A percentile compares a stretch with the other conserved stretches of the same genome.
phyloP scores from a whole-genome alignment of 1,140 invertebrate species.

The Drosophila auraria region DNA sequence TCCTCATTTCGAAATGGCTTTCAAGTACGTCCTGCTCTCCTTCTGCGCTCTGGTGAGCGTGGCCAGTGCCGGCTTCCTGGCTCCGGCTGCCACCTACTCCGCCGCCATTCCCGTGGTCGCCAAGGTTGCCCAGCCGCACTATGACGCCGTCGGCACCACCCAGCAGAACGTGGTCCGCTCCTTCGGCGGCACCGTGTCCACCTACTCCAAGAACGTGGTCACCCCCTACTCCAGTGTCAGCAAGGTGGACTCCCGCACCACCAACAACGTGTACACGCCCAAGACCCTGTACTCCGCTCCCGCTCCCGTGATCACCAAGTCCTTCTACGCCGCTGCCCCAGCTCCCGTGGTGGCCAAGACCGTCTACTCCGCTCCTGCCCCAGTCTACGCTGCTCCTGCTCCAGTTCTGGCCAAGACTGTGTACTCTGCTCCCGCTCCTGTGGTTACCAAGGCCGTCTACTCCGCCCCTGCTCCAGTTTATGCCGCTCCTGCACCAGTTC shows the following conservation, averaged over 20 bases:
- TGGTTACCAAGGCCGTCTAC: conserved; percentile 76
- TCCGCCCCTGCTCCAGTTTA: conserved; percentile 53
- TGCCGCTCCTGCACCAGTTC: conserved; percentile 86
- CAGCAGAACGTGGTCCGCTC: conserved; percentile 87
- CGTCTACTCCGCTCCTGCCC: conserved; percentile 49
- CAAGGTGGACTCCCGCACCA: conserved; percentile 87
- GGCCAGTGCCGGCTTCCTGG: conserved; percentile 84
- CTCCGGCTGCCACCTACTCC: conserved; percentile 63
- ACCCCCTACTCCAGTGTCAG: conserved; percentile 88
- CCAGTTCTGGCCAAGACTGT: conserved; percentile 72
- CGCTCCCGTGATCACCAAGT: conserved; percentile 64
- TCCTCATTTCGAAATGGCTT: conserved; percentile 70
- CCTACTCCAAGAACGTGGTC: conserved; percentile 88
- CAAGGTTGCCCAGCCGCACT: conserved; percentile 84
- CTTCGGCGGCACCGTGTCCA: conserved; percentile 87
- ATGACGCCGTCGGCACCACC: conserved; percentile 86
- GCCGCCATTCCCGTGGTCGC: conserved; percentile 69
- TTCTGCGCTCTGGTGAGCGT: conserved; percentile 83
- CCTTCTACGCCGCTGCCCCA: conserved; percentile 81
- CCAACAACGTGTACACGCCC: conserved; percentile 86
- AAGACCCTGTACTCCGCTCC: conserved; percentile 83
- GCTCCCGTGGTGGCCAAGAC: conserved; percentile 86
- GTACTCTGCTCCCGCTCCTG: conserved; percentile 72
- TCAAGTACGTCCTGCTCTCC: conserved; percentile 85
- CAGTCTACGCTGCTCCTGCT: conserved; percentile 60